Conservation (phyloP, 1,140 invertebrate species). For the Drosophila willistoni region DNA sequence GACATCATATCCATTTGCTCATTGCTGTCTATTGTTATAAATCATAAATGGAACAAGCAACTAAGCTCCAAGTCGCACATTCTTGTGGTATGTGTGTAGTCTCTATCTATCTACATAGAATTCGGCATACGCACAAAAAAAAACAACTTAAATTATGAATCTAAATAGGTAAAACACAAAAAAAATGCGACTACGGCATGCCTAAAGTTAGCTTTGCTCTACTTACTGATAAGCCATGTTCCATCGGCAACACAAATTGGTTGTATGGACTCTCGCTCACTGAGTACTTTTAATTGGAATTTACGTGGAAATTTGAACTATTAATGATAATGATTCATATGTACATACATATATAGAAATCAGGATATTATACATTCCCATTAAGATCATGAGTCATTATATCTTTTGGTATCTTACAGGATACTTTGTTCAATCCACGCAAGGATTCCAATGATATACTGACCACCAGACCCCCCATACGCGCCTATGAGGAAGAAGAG, state of each 20-base stretch:
- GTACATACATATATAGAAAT: neutral
- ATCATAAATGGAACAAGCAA: constrained; percentile 21
- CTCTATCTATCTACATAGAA: neutral
- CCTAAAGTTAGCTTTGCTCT: constrained; percentile 41
- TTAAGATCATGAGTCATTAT: neutral
- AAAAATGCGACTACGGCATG: constrained; percentile 24
- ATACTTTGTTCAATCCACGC: constrained; percentile 75
- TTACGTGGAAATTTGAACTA: neutral
- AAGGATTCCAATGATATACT: constrained; percentile 78
- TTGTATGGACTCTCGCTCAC: neutral
- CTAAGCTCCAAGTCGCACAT: neutral
- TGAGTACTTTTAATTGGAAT: constrained; percentile 3
- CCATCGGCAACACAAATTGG: neutral
- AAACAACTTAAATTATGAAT: neutral
- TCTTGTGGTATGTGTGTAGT: neutral
- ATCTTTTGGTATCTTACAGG: constrained; percentile 41
- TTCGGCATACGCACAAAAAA: neutral
- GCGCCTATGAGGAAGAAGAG: constrained; percentile 68
- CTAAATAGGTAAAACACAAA: neutral
- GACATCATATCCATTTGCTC: constrained; percentile 51
- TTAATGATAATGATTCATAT: neutral
- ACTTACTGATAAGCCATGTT: constrained; percentile 46
- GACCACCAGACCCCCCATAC: constrained; percentile 65
- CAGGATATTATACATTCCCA: neutral
- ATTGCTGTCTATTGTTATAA: constrained; percentile 42